phyloP scores from a whole-genome alignment of 2,113 vertebrate genomes.

The Tragelaphus scriptus region DNA sequence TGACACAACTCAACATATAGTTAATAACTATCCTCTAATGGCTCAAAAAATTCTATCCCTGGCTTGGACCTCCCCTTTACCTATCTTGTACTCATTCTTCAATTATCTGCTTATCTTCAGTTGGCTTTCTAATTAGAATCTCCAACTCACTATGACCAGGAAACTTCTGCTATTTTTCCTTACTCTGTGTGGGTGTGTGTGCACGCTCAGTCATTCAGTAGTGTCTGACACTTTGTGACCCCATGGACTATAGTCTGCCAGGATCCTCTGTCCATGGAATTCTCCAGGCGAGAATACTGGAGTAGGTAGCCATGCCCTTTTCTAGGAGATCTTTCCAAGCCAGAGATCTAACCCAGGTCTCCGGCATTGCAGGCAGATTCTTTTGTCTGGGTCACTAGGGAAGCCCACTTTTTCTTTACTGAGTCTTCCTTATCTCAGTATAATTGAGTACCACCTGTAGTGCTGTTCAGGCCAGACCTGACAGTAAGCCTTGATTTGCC shows the following conservation, averaged over 20 bases:
- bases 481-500: neutral
- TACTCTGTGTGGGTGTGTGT: neutral
- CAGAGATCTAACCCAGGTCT: neutral
- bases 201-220: accelerated
- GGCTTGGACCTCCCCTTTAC: neutral
- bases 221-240: neutral
- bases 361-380: neutral
- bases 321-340: neutral
- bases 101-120: neutral
- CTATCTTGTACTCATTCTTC: neutral
- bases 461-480: neutral
- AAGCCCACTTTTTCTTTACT: neutral
- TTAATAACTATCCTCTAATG: neutral
- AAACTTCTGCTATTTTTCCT: neutral
- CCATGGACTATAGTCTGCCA: neutral
- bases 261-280: neutral
- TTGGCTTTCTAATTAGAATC: constrained; percentile 24
- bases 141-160: neutral
- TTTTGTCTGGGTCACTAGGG: neutral
- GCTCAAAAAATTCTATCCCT: neutral
- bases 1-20: neutral
- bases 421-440: neutral
- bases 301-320: neutral
- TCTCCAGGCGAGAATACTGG: neutral
- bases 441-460: neutral